These are phyloP conservation scores for Nerophis lumbriciformis DNA, from an alignment of 2,113 vertebrate genomes.

Conservation along the genomic window DNA sequence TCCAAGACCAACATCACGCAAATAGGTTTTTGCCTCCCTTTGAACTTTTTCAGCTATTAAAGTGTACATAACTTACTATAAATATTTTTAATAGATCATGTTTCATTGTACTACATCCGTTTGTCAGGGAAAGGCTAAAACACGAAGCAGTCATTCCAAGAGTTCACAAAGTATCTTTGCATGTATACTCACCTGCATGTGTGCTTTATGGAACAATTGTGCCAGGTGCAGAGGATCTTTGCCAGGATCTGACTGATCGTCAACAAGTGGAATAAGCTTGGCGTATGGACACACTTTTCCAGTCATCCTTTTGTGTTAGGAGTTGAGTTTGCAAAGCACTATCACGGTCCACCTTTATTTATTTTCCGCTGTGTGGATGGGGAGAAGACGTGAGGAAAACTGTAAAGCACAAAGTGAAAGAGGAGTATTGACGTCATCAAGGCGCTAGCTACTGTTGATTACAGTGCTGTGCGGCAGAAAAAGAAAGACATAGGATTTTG, in stretches of 20 bases:
- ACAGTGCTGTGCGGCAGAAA: not conserved
- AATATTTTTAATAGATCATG: constrained; percentile 88
- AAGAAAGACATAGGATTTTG: constrained; percentile 12
- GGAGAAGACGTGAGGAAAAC: constrained; percentile 42
- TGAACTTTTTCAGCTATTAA: constrained; percentile 87
- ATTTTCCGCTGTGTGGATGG: constrained; percentile 36
- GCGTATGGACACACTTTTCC: not conserved
- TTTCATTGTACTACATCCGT: constrained; percentile 78
- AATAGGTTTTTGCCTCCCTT: constrained; percentile 77
- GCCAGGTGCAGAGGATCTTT: constrained; percentile 72
- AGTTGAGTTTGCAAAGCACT: constrained; percentile 61
- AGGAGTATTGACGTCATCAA: not conserved
- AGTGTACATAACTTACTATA: constrained; percentile 86
- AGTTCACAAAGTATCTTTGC: constrained; percentile 78
- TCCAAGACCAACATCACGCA: constrained; percentile 74
- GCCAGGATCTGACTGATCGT: constrained; percentile 14
- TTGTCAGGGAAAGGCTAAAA: constrained; percentile 73
- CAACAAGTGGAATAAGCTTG: not conserved
- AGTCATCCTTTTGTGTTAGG: constrained; percentile 9
- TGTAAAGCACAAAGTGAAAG: constrained; percentile 68
- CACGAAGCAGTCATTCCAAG: constrained; percentile 75
- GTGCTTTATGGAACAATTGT: constrained; percentile 46
- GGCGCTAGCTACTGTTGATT: not conserved
- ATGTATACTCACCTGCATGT: constrained; percentile 69
- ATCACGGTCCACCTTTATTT: constrained; percentile 62